Evolutionary conservation across 2,797 vertebrate genomes (phyloP), one percentile per base, ranked within the genome.

Genomic region (Cheirogaleus major): DNA sequence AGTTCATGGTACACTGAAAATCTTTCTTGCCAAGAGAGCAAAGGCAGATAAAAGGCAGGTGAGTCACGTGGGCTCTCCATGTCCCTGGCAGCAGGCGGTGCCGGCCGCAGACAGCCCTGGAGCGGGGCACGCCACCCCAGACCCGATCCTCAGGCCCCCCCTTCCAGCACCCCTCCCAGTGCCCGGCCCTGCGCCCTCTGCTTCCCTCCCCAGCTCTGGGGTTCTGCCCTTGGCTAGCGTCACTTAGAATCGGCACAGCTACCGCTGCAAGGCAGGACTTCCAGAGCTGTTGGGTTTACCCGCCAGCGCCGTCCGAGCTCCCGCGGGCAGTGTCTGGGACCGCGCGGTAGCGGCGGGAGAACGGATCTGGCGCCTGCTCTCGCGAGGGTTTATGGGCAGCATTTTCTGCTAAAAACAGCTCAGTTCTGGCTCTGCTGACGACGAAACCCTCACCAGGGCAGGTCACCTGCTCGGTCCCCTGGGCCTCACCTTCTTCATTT

Each of bases 361-460:
- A 20, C 23, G 10, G 5, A 7, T 14, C 9, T 23, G 61, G 38
- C 32, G 5, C 50, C 23, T 4, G 0, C 9, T 23, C n/a, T 78
- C 5, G 5, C 0, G 4, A 30, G 69, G 23, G 32, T 22, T 20
- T 2, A 14, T 0, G 45, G 17, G 14, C 13, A 8, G 38, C 7
- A 1, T 50, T 50, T 72, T 55, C 38, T 52, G 52, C 45, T 65
- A 15, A 81, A 81, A 61, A 41, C 4, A 63, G 59, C 15, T 4
- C 2, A 0, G 8, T 52, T 25, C 67, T 41, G 57, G 48, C 4
- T 8, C 48, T 10, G 23, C 32, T 0, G 7, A 22, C 25, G 7
- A 4, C 5, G 10, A 11, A 45, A 35, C 1, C 17, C 4, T 2
- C 18, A 30, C 27, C 13, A n/a, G 79, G 43, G n/a, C 4, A 22